phyloP scores from a whole-genome alignment of 2,797 vertebrate genomes.

The Chelonia mydas region DNA sequence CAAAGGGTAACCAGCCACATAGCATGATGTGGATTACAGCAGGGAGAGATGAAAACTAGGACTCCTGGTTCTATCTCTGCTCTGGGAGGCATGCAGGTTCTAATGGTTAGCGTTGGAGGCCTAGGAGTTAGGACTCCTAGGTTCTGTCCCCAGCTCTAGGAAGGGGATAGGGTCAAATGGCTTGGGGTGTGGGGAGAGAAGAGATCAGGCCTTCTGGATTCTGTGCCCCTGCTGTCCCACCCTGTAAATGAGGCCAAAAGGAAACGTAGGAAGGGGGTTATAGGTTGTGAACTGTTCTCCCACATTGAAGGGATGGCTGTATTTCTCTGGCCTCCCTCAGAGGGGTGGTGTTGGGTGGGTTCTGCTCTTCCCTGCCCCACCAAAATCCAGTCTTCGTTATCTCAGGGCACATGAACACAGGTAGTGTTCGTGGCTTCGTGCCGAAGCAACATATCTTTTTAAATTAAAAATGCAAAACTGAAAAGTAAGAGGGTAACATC shows the following conservation, averaged over 20 bases:
- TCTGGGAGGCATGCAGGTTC: neutral
- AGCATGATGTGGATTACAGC: neutral
- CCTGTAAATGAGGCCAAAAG: neutral
- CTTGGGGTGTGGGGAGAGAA: neutral
- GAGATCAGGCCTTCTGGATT: neutral
- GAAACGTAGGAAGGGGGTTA: neutral
- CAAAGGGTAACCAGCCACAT: neutral
- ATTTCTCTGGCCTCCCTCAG: neutral
- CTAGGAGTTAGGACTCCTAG: neutral
- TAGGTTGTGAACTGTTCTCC: neutral
- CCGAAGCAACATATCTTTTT: conserved; percentile 24
- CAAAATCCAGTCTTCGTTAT: conserved; percentile 1
- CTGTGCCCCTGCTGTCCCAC: neutral
- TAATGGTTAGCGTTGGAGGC: neutral
- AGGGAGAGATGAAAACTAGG: neutral
- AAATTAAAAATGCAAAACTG: conserved; percentile 5
- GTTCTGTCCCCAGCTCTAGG: neutral
- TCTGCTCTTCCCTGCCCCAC: neutral
- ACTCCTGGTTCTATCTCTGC: neutral
- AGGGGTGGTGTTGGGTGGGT: neutral
- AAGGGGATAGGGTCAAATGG: neutral
- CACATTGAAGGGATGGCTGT: neutral
- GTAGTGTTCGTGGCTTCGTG: conserved; percentile 17
- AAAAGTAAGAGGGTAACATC: neutral
- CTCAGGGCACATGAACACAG: conserved; percentile 32